Percentiles rank a stretch among this genome's conserved stretches.
phyloP scores from a whole-genome alignment of 2,888 invertebrate genomes.

The Drosophila macrospina region DNA sequence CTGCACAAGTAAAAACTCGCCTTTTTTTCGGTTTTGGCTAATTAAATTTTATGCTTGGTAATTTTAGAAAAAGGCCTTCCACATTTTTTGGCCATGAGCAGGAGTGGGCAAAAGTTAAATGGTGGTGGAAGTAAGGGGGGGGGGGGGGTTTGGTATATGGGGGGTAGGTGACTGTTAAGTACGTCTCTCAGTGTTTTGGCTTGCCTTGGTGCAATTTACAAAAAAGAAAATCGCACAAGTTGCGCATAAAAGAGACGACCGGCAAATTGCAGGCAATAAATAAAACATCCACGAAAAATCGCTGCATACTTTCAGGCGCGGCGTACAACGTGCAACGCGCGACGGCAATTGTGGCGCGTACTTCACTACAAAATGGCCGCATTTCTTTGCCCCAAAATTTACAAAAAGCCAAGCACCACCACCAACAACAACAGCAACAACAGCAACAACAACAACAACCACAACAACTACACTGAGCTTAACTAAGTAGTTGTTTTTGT shows the following conservation, averaged over 20 bases:
- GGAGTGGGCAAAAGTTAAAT: no score
- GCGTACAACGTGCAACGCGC: neutral
- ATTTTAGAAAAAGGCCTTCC: constrained; percentile 75
- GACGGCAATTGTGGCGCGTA: constrained; percentile 12
- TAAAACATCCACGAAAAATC: constrained; percentile 74
- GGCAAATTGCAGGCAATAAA: constrained; percentile 75
- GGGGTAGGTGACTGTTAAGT: constrained; percentile 33
- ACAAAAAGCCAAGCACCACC: constrained; percentile 32
- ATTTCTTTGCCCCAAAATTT: constrained; percentile 36
- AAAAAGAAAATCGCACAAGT: constrained; percentile 54
- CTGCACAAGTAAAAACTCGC: constrained; percentile 40
- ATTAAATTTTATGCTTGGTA: constrained; percentile 81
- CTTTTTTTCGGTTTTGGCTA: constrained; percentile 75
- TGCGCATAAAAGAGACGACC: constrained; percentile 64
- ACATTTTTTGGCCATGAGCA: constrained; percentile 34
- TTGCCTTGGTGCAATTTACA: constrained; percentile 48
- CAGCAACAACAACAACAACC: constrained; percentile 5
- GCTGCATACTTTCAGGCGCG: constrained; percentile 66
- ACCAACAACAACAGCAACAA: neutral
- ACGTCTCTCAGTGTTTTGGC: constrained; percentile 30
- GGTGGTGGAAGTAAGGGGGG: neutral
- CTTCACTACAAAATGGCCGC: constrained; percentile 43
- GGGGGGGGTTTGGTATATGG: neutral
- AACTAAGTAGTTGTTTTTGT: constrained; percentile 10
- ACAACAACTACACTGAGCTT: constrained; percentile 31